Base-by-base conservation (phyloP, 1,140 invertebrate genomes). In the Pachypeltis micranthus region DNA sequence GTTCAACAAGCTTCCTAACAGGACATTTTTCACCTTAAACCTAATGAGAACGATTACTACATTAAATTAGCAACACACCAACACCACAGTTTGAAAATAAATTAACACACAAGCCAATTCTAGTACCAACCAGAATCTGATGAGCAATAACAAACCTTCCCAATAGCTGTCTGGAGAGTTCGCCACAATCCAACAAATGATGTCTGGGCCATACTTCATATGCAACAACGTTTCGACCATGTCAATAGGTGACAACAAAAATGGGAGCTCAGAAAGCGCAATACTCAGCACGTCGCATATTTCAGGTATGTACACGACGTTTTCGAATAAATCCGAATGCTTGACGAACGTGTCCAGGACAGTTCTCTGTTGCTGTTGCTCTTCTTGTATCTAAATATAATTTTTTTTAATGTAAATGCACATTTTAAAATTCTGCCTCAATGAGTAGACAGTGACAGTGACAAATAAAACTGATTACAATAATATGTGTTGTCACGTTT, bases 211-310 rank as follows among this genome's bases (percentile, higher is more conserved):
- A 76, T 95, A 90, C 68, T 90, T 90, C 0, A 97, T 86, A 75
- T 93, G 85, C 2, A 98, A 77, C 3, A 98, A 73, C 0, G 91
- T 90, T 78, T 98, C 93, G 0, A 83, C 77, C 51, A 90, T 82
- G 65, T 93, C 91, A 61, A 85, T 78, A 55, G 95, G 85, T 27
- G 88, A 91, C 1, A 98, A 74, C 2, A 96, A 77, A 55, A 88
- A 87, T 10, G 94, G 93, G 29, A 98, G 75, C 76, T 98, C 94
- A 12, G 90, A 88, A 39, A 94, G 76, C 26, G 91, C 92, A 68
- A 97, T 96, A 73, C 90, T 95, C 16, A 98, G 84, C 0, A 96
- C 91, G 79, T 97, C 93, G 60, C 90, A 88, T 31, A 98, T 88
- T 77, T 97, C 94, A 73, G 96, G 93, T 63, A 95, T 80, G 71